Base-by-base conservation (phyloP, 2,113 vertebrate genomes). In the Passer montanus region DNA sequence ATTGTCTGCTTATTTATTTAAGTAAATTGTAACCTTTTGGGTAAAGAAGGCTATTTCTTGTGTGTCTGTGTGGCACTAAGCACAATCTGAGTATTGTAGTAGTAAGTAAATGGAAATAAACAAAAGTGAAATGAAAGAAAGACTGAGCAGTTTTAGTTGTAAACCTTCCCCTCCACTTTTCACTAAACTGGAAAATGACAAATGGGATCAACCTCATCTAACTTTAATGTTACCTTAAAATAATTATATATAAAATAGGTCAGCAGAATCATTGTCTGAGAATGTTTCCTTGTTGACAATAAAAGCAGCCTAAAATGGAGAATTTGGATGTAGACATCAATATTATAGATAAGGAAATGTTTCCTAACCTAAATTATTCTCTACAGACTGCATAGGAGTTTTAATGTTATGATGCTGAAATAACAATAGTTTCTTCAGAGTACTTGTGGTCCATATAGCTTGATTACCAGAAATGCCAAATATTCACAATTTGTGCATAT, bases 101-200 rank as follows among this genome's bases (percentile, higher is more conserved):
- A 68, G 19, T 53, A 62, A 86, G 4, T 27, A 86, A 70, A 70
- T 27, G 10, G 24, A 89, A 95, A 52, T 77, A 72, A 87, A 84
- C 7, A 67, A 41, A 89, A 76, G 8, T 41, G 13, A 78, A 92
- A 84, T 44, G 26, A 64, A 67, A 47, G 18, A 59, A 53, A 94
- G 24, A 49, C 8, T 56, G 41, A 26, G 6, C 21, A 50, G 12
- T 82, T n/a, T 62, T 75, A 49, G 22, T 33, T 20, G 7, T 20
- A n/a, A 30, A 11, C 1, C 0, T 3, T 13, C 39, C 39, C 39
- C 39, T 41, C 9, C 6, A 13, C 2, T 66, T 74, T 78, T 63
- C 19, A 6, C 44, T 50, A 78, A 63, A 31, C 7, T 75, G 35
- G 39, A 87, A 78, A 78, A 82, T 3, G 55, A 44, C 30, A 22